A percentile compares a stretch with the other conserved stretches of the same genome.
phyloP scores from a whole-genome alignment of 2,888 invertebrate species.

The Pristionchus exspectatus region DNA sequence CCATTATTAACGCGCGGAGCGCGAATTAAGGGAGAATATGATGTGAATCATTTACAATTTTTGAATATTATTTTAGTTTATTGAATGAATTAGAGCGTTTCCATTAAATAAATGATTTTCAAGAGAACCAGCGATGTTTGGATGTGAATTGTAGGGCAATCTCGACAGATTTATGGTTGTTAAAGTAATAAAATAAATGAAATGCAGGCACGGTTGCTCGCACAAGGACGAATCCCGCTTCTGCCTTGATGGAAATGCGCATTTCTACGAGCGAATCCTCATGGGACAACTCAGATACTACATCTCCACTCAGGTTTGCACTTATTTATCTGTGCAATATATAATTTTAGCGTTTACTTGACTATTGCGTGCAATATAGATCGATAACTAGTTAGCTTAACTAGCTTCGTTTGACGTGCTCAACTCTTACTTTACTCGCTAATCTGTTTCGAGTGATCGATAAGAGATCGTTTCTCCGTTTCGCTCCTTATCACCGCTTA shows the following conservation, averaged over 20 bases:
- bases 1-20: neutral
- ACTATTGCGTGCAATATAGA: no score
- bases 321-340: neutral
- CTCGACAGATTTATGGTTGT: neutral
- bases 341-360: neutral
- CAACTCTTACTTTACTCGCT: neutral
- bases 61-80: neutral
- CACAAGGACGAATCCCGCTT: conserved; percentile 22
- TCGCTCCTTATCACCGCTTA: conserved; percentile 5
- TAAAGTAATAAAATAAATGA: no score
- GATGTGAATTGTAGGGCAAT: neutral
- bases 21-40: neutral
- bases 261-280: conserved; percentile 22
- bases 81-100: neutral
- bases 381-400: no score
- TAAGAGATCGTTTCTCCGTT: neutral
- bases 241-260: conserved; percentile 34
- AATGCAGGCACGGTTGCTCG: neutral
- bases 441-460: neutral
- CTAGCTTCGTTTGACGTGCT: neutral
- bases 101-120: neutral
- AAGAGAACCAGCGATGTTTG: neutral
- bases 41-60: neutral
- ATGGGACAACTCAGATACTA: conserved; percentile 20
- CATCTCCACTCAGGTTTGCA: neutral